Evolutionary conservation across 1,140 invertebrate genomes (phyloP).

Genomic region (Drusus annulatus): DNA sequence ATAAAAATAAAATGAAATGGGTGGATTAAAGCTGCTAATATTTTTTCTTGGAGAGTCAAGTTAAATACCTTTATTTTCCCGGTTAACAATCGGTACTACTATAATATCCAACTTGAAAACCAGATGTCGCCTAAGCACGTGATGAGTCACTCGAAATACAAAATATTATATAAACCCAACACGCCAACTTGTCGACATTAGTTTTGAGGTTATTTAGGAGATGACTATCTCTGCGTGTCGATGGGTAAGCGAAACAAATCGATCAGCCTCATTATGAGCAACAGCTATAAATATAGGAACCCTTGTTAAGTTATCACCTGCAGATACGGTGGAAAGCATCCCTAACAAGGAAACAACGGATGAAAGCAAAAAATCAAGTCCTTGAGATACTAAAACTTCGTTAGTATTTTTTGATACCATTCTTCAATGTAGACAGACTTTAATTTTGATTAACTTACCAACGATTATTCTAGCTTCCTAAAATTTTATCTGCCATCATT

Average conservation of each 20-base stretch:
- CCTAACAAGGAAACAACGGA: conserved; percentile 9
- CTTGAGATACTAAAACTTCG: neutral
- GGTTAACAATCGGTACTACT: too few species aligned
- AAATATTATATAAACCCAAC: neutral
- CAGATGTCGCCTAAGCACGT: neutral
- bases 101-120: neutral
- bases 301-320: conserved; percentile 36
- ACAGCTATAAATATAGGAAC: conserved; percentile 26
- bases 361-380: neutral
- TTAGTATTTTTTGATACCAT: too few species aligned
- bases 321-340: neutral
- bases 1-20: too few species aligned
- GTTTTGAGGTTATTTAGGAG: neutral
- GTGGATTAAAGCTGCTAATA: too few species aligned
- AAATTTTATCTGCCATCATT: too few species aligned
- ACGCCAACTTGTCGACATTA: neutral
- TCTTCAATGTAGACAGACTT: too few species aligned
- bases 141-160: neutral
- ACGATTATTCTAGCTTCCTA: too few species aligned
- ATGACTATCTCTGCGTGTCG: conserved; percentile 18
- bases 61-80: too few species aligned
- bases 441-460: too few species aligned
- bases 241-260: conserved; percentile 29
- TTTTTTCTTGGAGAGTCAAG: too few species aligned
- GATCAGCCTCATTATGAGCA: conserved; percentile 27